Base-by-base conservation (phyloP, 2,113 vertebrate species). In the Podocnemis expansa region DNA sequence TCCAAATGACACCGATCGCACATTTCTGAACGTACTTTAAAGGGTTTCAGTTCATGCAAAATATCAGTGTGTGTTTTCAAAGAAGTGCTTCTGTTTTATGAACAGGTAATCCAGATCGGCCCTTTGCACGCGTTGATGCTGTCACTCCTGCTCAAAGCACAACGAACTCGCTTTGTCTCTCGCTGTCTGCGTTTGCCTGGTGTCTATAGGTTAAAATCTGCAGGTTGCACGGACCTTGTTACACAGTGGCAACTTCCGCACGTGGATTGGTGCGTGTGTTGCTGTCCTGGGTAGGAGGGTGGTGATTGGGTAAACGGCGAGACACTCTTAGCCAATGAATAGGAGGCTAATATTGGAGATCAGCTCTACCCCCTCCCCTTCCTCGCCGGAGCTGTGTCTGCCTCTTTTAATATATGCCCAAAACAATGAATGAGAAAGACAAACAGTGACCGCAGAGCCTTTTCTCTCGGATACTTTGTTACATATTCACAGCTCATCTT, bases 351-450 rank as follows among this genome's bases (percentile, higher is more conserved):
- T 93, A 94, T 89, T 92, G 94, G 92, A 80, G 90, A 70, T 94
- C 87, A 85, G 94, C 86, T 82, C 82, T 87, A 84, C 96, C 88
- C 91, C 88, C 82, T 88, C 92, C 84, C 87, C 82, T 38, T 88
- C 80, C 88, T 56, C 87, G 84, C 96, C 94, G 89, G 6, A 84
- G 75, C 3, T 58, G 82, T 75, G 55, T 92, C 43, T 96, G 92
- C 94, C 89, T 95, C 96, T 45, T 22, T 45, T 41, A 25, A 76
- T 83, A 49, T 83, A 49, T 67, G 94, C 96, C 96, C 97, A 95
- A 90, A 97, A 97, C 97, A 97, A 97, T 97, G 97, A 97, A 97
- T 97, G 96, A 96, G 97, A 96, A 97, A 94, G 96, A 94, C 95
- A 96, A 96, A 93, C 93, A 94, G 90, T 97, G 96, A 96, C 94